These are phyloP conservation scores for Melinopterus prodromus DNA, from an alignment of 2,888 invertebrate genomes.

Conservation along the genomic window DNA sequence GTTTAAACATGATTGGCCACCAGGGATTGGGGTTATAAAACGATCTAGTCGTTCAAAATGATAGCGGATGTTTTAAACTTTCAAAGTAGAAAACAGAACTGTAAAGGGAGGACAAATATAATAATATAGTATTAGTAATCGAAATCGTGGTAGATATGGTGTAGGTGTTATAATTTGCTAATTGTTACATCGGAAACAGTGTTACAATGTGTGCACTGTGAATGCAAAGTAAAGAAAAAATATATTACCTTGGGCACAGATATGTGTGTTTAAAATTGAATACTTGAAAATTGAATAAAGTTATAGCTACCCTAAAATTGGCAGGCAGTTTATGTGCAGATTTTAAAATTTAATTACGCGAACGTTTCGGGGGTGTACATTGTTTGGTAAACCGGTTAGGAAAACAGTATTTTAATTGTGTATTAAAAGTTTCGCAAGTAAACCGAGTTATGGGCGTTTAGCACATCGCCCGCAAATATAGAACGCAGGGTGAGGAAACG, in stretches of 20 bases:
- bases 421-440: slow-evolving; percentile 56
- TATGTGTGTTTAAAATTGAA: no score
- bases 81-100: not conserved
- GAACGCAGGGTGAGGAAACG: slow-evolving; percentile 44
- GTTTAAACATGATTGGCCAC: slow-evolving; percentile 61
- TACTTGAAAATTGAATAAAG: not conserved
- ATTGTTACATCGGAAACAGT: no score
- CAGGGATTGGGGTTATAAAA: slow-evolving; percentile 56
- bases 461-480: slow-evolving; percentile 48
- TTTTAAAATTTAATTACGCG: slow-evolving; percentile 38
- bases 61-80: not conserved
- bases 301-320: not conserved
- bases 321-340: slow-evolving; percentile 31
- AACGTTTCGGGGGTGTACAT: slow-evolving; percentile 4
- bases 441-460: slow-evolving; percentile 51
- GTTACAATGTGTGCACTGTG: no score
- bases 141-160: no score
- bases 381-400: slow-evolving; percentile 51
- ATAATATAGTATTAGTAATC: no score
- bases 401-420: slow-evolving; percentile 60
- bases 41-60: slow-evolving; percentile 42
- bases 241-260: no score
- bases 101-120: no score
- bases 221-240: no score
- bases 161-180: no score